These are phyloP conservation scores for Rattus rattus DNA, from an alignment of 2,113 vertebrate species.

Conservation along the genomic window DNA sequence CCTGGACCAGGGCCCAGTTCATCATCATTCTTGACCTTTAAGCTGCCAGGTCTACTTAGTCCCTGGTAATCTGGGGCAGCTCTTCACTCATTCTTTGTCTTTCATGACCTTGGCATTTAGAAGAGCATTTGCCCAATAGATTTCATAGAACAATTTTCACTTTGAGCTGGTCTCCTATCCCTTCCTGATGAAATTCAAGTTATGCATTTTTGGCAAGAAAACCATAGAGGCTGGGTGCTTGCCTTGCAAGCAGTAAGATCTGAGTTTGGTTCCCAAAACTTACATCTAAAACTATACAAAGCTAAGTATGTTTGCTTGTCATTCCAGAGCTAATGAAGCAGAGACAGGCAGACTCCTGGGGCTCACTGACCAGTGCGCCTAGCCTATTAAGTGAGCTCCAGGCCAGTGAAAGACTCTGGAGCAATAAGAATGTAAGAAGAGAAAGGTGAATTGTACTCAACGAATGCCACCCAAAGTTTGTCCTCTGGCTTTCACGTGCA, in stretches of 20 bases:
- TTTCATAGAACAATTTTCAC: neutral
- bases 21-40: neutral
- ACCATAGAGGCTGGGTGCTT: neutral
- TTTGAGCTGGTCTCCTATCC: neutral
- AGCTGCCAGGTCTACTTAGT: neutral
- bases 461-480: neutral
- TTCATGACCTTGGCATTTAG: slow-evolving; percentile 28
- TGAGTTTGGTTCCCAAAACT: neutral
- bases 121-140: neutral
- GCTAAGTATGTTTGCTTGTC: neutral
- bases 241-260: neutral
- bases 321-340: neutral
- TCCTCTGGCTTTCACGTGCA: neutral
- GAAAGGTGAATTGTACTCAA: neutral
- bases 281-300: neutral
- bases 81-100: slow-evolving; percentile 4
- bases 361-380: neutral
- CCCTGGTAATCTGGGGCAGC: neutral
- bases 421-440: neutral
- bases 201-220: neutral
- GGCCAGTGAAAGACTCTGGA: no score
- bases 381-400: no score
- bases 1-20: neutral
- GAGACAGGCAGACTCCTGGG: neutral
- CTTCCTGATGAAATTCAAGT: slow-evolving; percentile 16